Conservation (phyloP, 2,797 vertebrate genomes). For the Mus minutoides region DNA sequence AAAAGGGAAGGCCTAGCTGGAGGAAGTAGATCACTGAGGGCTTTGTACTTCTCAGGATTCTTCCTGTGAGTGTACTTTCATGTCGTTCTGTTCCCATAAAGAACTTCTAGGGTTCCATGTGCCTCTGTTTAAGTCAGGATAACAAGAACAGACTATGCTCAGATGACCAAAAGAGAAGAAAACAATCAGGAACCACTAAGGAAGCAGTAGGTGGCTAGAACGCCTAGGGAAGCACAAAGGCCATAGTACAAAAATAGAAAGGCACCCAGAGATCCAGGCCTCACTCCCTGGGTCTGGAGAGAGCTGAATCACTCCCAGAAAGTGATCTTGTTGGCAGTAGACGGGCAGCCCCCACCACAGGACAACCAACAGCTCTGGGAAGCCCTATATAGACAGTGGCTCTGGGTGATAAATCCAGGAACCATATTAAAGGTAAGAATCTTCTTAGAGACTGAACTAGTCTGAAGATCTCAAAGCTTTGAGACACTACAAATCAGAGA, state of each 20-base stretch:
- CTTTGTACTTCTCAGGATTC: neutral
- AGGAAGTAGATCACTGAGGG: neutral
- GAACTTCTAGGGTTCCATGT: neutral
- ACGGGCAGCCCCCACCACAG: too few relatives aligned
- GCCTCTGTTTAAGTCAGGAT: neutral
- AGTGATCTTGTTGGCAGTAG: neutral
- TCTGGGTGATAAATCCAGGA: neutral
- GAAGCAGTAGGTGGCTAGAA: neutral
- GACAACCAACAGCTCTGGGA: neutral
- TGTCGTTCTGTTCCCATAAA: neutral
- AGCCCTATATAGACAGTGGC: neutral
- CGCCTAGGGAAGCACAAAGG: neutral
- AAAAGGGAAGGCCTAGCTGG: neutral
- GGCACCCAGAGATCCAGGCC: neutral
- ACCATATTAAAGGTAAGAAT: neutral
- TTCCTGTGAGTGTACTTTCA: neutral
- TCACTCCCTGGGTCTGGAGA: too few relatives aligned
- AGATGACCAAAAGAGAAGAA: neutral
- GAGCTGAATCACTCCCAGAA: neutral
- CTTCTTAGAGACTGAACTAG: neutral
- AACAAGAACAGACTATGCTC: neutral
- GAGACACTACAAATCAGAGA: neutral
- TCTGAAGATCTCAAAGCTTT: neutral
- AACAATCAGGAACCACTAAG: neutral
- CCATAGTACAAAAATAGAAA: neutral